These are phyloP conservation scores for Chlorops oryzae DNA, from an alignment of 1,140 invertebrate genomes.

Conservation along the genomic window DNA sequence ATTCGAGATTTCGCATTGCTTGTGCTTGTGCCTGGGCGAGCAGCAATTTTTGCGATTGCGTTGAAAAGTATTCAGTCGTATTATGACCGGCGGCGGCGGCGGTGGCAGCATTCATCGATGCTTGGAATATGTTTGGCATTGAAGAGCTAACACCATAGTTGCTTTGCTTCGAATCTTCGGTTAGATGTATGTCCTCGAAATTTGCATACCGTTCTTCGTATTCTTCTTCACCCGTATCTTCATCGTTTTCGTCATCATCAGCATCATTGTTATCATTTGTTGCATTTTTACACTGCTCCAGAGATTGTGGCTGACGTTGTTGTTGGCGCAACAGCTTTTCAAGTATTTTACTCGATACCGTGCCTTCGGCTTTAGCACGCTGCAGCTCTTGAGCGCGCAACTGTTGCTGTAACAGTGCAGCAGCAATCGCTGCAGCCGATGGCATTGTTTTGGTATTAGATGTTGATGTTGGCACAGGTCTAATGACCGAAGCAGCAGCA, in stretches of 20 bases:
- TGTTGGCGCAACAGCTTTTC: conserved; percentile 39
- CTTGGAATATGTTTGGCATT: not conserved
- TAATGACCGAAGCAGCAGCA: not conserved
- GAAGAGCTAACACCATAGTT: too few relatives aligned
- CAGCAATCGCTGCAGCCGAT: conserved; percentile 37
- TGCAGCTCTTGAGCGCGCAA: conserved; percentile 38
- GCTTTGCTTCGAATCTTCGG: conserved; percentile 24
- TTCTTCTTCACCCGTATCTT: conserved; percentile 24
- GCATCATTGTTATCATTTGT: conserved; percentile 29
- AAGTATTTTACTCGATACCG: conserved; percentile 33
- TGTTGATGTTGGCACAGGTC: conserved; percentile 2
- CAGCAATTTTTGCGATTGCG: conserved; percentile 19
- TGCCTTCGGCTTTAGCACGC: not conserved
- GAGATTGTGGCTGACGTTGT: conserved; percentile 27
- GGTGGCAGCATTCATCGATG: not conserved
- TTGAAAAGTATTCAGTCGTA: conserved; percentile 12
- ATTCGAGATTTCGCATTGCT: conserved; percentile 39
- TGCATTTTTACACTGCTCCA: too few relatives aligned
- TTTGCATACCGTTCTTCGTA: conserved; percentile 34
- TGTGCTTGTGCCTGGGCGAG: conserved; percentile 29
- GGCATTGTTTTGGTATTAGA: conserved; percentile 23
- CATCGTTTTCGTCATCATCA: conserved; percentile 18
- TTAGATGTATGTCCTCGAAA: conserved; percentile 43
- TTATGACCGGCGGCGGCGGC: not conserved
- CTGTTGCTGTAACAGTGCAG: conserved; percentile 41